These are phyloP conservation scores for Chamaetylas fuelleborni DNA, from an alignment of 2,113 vertebrate genomes.

Conservation along the genomic window DNA sequence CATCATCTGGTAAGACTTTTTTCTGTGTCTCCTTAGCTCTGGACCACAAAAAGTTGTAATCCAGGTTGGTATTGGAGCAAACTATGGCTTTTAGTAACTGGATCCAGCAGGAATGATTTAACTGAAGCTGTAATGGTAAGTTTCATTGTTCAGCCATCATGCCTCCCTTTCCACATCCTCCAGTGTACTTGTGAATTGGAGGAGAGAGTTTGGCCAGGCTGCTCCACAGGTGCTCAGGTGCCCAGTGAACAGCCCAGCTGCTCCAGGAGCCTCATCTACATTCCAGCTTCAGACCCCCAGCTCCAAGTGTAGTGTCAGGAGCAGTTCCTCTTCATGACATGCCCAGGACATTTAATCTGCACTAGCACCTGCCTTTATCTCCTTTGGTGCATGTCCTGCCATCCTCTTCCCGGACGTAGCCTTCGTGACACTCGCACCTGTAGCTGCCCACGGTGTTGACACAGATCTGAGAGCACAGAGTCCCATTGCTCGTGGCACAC, in stretches of 20 bases:
- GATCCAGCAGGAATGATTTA: not conserved
- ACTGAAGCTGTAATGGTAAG: not conserved
- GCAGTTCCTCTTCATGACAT: not conserved
- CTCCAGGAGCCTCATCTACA: not conserved
- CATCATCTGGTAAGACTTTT: not conserved
- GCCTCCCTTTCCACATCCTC: not conserved
- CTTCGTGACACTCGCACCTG: slow-evolving; percentile 88
- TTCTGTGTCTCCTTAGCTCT: not conserved
- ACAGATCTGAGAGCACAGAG: slow-evolving; percentile 87
- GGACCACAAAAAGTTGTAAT: not conserved
- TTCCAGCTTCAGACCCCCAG: not conserved
- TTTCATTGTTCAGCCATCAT: not conserved
- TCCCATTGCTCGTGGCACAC: slow-evolving; percentile 82
- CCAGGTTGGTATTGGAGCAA: not conserved
- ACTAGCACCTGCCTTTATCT: slow-evolving; percentile 78
- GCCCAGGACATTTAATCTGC: not conserved
- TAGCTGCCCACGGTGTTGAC: slow-evolving; percentile 90
- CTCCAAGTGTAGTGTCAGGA: accelerated
- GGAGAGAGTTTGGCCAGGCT: accelerated
- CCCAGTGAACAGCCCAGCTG: accelerated
- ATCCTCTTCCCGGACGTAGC: slow-evolving; percentile 84
- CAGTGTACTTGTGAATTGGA: not conserved
- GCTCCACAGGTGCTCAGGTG: not conserved
- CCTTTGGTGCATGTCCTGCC: slow-evolving; percentile 87
- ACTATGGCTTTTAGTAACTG: accelerated